A percentile compares a stretch with the other conserved stretches of the same genome.
Conservation (phyloP, 1,140 invertebrate species). For the Ceratitis capitata region DNA sequence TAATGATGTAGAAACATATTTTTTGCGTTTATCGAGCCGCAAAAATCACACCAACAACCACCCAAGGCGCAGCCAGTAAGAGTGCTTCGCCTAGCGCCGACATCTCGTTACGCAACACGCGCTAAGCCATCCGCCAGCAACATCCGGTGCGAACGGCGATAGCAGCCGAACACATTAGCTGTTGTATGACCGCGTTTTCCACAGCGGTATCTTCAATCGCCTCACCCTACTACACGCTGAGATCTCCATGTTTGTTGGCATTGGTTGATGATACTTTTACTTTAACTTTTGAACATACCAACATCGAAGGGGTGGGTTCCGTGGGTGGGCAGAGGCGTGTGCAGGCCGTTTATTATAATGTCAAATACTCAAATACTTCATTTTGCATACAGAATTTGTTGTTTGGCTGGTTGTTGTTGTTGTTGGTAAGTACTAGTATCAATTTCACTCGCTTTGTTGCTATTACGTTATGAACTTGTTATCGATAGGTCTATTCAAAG, state of each 20-base stretch:
- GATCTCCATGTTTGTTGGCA: background rate
- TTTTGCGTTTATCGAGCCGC: conserved; percentile 31
- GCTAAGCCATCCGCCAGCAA: conserved; percentile 46
- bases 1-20: conserved; percentile 21
- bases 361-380: conserved; percentile 41
- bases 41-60: background rate
- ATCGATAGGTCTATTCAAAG: conserved; percentile 29
- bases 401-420: background rate
- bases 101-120: conserved; percentile 45
- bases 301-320: background rate
- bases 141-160: conserved; percentile 43
- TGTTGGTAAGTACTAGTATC: background rate
- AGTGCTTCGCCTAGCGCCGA: background rate
- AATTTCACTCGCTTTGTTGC: background rate
- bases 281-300: background rate
- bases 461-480: background rate
- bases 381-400: conserved; percentile 25
- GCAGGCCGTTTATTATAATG: conserved; percentile 62
- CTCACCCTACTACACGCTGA: background rate
- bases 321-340: conserved; percentile 61
- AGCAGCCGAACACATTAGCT: conserved; percentile 37
- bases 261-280: conserved; percentile 11
- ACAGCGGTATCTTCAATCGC: background rate
- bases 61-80: background rate
- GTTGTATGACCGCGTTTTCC: conserved; percentile 12